phyloP scores from a whole-genome alignment of 2,797 vertebrate species.

The Malacoraja senta region DNA sequence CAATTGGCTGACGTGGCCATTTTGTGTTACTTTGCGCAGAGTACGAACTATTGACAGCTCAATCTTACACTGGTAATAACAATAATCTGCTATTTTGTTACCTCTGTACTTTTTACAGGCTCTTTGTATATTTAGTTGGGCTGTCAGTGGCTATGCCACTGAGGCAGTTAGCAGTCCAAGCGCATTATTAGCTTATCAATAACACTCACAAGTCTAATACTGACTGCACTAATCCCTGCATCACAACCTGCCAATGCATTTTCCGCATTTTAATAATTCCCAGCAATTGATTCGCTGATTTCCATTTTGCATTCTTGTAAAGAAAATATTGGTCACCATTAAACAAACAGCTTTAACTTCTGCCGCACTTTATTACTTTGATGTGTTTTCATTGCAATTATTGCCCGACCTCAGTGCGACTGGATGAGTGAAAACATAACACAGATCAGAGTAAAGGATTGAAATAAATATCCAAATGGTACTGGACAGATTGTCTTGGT shows the following conservation, averaged over 20 bases:
- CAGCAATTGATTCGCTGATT: slow-evolving; percentile 44
- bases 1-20: not conserved
- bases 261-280: slow-evolving; percentile 47
- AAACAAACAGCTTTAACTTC: slow-evolving; percentile 38
- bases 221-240: slow-evolving; percentile 50
- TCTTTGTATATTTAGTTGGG: not conserved
- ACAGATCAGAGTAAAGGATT: not conserved
- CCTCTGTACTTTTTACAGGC: not conserved
- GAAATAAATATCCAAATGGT: not conserved
- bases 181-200: slow-evolving; percentile 61
- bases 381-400: not conserved
- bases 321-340: slow-evolving; percentile 40
- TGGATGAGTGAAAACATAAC: not conserved
- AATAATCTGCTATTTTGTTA: not conserved
- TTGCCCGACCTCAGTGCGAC: not conserved
- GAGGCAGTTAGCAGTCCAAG: slow-evolving; percentile 54
- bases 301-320: slow-evolving; percentile 39
- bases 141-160: slow-evolving; percentile 51
- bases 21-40: not conserved
- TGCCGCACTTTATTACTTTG: slow-evolving; percentile 1
- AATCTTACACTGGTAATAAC: not conserved
- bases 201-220: slow-evolving; percentile 57
- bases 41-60: not conserved
- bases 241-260: slow-evolving; percentile 48
- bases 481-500: not conserved